phyloP scores from a whole-genome alignment of 2,888 invertebrate genomes.

The Sminthurinus aureus region DNA sequence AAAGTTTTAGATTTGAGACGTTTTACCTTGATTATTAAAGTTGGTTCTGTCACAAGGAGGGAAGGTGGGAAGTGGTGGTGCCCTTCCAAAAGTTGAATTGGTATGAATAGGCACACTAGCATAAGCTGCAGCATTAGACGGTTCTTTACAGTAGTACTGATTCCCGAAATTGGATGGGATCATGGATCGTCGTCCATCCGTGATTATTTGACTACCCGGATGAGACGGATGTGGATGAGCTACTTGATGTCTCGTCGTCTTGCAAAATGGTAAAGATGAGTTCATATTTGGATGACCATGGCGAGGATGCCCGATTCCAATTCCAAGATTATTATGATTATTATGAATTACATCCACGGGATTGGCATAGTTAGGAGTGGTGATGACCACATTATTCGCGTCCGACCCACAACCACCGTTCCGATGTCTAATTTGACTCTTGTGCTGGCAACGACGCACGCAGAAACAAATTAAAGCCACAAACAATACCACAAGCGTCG shows the following conservation, averaged over 20 bases:
- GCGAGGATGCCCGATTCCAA: slow-evolving; percentile 25
- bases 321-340: too few relatives aligned
- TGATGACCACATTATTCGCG: slow-evolving; percentile 34
- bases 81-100: slow-evolving; percentile 33
- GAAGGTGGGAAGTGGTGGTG: slow-evolving; percentile 48
- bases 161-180: slow-evolving; percentile 38
- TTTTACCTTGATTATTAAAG: slow-evolving; percentile 45
- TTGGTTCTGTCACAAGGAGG: slow-evolving; percentile 44
- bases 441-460: slow-evolving; percentile 40
- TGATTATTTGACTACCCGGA: not conserved
- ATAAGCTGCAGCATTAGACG: slow-evolving; percentile 39
- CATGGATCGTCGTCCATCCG: not conserved
- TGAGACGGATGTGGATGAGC: too few relatives aligned
- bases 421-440: not conserved
- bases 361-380: slow-evolving; percentile 46
- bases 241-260: too few relatives aligned
- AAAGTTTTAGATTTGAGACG: not conserved
- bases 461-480: slow-evolving; percentile 48
- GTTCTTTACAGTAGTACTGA: slow-evolving; percentile 42
- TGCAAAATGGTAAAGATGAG: not conserved
- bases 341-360: slow-evolving; percentile 47
- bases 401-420: slow-evolving; percentile 7
- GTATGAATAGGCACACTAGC: slow-evolving; percentile 52
- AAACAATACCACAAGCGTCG: slow-evolving; percentile 45
- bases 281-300: too few relatives aligned